Evolutionary conservation across 2,888 invertebrate genomes (phyloP), one percentile per base, ranked within the genome.

Genomic region (Artemia sinica): DNA sequence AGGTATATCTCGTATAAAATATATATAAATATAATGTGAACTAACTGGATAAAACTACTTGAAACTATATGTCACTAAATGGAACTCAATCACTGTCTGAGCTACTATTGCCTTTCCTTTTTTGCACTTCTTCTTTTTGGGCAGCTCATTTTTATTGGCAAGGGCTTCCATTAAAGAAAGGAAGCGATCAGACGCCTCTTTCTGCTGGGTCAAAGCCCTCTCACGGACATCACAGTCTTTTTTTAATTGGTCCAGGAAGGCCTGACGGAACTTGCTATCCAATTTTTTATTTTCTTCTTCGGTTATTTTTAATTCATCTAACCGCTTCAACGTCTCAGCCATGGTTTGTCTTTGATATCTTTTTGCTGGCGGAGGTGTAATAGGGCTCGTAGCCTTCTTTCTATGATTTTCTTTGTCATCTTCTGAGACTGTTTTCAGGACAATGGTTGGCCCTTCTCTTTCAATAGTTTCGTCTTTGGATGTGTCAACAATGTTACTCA

Each of bases 321-420:
- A n/a, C 52, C n/a, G 13, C n/a, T 2, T 52, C 52, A 52, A n/a
- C 1, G 52, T 52, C n/a, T 52, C 52, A 13, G 52, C 52, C 52
- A 52, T 52, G n/a, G n/a, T n/a, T 52, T 52, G 52, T n/a, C 52
- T 52, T 52, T n/a, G 13, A 13, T 52, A n/a, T n/a, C 52, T n/a
- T n/a, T 52, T 52, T 52, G 13, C n/a, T 52, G 52, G 13, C 13
- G 52, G 52, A 51, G 52, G 52, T 11, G 52, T 51, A n/a, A 51
- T n/a, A 51, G 52, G 52, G n/a, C 52, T 52, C n/a, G n/a, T n/a
- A n/a, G n/a, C n/a, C n/a, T 2, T 52, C 52, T 52, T 52, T 13
- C 13, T n/a, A n/a, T n/a, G n/a, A n/a, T n/a, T n/a, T n/a, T n/a
- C n/a, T n/a, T n/a, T n/a, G n/a, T 52, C 52, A n/a, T 52, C 52